These are phyloP conservation scores for Chloropsis cyanopogon DNA, from an alignment of 2,113 vertebrate species.

Conservation along the genomic window DNA sequence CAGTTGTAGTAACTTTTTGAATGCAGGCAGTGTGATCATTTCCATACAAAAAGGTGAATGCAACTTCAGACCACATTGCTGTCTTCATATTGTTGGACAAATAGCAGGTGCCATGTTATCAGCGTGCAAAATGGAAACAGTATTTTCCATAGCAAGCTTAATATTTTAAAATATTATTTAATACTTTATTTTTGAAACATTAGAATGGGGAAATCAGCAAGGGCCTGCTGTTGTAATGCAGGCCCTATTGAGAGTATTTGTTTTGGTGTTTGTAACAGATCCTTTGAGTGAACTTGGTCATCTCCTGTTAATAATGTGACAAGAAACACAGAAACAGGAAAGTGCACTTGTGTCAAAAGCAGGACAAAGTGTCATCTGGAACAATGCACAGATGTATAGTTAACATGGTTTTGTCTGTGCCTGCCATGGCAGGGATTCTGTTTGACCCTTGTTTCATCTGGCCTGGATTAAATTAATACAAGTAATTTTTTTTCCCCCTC, in stretches of 20 bases:
- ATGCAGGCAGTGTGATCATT: neutral
- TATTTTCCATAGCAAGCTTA: neutral
- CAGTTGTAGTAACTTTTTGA: neutral
- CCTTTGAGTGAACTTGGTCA: neutral
- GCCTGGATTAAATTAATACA: neutral
- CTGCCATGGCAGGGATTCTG: neutral
- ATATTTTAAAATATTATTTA: neutral
- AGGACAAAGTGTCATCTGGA: neutral
- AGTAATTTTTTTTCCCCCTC: fast-evolving
- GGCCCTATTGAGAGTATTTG: neutral
- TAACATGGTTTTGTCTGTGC: neutral
- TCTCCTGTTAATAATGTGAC: neutral
- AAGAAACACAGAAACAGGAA: neutral
- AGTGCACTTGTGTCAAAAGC: neutral
- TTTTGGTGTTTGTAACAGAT: neutral
- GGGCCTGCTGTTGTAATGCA: neutral
- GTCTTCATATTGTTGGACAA: neutral
- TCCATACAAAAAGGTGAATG: neutral
- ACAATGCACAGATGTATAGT: neutral
- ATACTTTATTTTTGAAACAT: neutral
- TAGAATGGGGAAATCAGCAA: neutral
- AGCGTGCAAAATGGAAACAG: neutral
- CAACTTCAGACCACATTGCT: neutral
- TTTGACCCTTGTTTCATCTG: neutral
- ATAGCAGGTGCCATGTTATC: neutral